These are phyloP conservation scores for Grallaria varia DNA, from an alignment of 2,113 vertebrate genomes.

Conservation along the genomic window DNA sequence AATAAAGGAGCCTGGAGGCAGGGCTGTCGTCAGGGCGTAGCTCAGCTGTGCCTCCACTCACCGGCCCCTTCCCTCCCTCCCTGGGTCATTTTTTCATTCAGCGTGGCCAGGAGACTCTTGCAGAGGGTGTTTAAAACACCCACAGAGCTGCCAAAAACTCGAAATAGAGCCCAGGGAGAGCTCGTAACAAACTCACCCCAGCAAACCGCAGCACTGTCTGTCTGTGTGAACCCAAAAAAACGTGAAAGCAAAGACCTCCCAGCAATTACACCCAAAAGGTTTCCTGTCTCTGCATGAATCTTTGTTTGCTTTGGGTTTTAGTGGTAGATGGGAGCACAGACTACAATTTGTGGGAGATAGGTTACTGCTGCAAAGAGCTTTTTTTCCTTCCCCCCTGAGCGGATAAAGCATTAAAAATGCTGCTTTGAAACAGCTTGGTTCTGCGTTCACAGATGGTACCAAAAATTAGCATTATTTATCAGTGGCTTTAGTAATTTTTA, in stretches of 20 bases:
- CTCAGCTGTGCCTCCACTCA: background rate
- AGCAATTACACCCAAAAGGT: background rate
- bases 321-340: background rate
- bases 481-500: background rate
- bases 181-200: background rate
- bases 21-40: background rate
- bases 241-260: background rate
- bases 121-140: background rate
- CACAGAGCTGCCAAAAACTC: background rate
- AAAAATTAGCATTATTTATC: conserved; percentile 20
- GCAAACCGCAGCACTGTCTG: background rate
- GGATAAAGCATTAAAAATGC: background rate
- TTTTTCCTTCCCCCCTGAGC: background rate
- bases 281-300: conserved; percentile 13
- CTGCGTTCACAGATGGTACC: background rate
- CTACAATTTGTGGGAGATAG: background rate
- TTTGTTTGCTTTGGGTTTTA: conserved; percentile 26
- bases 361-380: background rate
- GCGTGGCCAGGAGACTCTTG: background rate
- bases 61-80: background rate
- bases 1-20: background rate
- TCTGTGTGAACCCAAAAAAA: conserved; percentile 6
- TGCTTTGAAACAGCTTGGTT: background rate
- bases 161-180: background rate
- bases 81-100: background rate